Conservation (phyloP, 1,140 invertebrate species). For the Drosophila nannoptera region DNA sequence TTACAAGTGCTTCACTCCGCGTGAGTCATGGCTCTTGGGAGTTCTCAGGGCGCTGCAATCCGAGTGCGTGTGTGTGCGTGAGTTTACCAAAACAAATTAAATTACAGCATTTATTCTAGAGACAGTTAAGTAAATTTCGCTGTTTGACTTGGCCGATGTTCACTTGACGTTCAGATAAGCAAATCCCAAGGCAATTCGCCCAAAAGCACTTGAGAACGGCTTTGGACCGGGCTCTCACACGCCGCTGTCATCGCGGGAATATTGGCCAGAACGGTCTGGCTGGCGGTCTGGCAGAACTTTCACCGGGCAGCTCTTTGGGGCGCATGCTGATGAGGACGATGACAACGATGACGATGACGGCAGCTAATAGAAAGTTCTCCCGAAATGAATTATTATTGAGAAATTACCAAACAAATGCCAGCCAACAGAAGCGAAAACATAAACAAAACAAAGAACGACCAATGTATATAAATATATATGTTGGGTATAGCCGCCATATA, state of each 20-base stretch:
- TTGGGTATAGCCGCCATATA: conserved; percentile 16
- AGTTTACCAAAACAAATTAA: conserved; percentile 24
- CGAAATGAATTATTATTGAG: conserved; percentile 68
- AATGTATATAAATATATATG: conserved; percentile 1
- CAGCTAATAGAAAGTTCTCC: conserved; percentile 72
- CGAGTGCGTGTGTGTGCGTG: no score
- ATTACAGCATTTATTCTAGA: conserved; percentile 56
- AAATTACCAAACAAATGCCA: conserved; percentile 61
- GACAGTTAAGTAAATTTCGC: conserved; percentile 74
- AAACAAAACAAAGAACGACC: conserved; percentile 28
- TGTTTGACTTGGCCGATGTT: conserved; percentile 60
- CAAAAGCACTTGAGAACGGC: conserved; percentile 50
- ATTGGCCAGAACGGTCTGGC: conserved; percentile 20
- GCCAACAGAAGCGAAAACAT: conserved; percentile 36
- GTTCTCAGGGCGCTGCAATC: conserved; percentile 33
- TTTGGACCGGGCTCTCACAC: conserved; percentile 38
- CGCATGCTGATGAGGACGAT: conserved; percentile 70
- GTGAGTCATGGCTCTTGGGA: conserved; percentile 60
- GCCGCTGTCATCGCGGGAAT: conserved; percentile 27
- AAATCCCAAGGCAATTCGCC: conserved; percentile 28
- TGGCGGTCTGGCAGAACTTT: conserved; percentile 59
- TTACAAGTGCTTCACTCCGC: conserved; percentile 37
- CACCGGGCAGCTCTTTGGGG: conserved; percentile 59
- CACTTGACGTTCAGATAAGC: conserved; percentile 42
- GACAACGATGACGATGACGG: conserved; percentile 47